Base-by-base conservation (phyloP, 1,140 invertebrate species). In the Amphibalanus amphitrite region DNA sequence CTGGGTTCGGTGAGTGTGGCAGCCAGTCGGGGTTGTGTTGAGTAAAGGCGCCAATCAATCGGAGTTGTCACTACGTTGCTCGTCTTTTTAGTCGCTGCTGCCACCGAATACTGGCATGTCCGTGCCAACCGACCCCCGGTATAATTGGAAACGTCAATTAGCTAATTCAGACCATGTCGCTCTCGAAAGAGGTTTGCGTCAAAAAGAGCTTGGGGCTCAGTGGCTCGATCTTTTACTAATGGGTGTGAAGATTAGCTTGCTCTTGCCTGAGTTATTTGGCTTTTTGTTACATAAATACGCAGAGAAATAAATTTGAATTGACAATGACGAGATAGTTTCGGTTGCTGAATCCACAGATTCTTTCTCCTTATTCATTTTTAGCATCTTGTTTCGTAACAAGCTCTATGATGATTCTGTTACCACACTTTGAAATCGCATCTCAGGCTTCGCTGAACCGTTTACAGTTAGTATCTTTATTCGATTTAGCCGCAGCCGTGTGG, bases 1-100 rank as follows among this genome's bases (percentile, higher is more conserved):
- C 29, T 74, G 17, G 20, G 0, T 23, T 72, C 29, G 26, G 28
- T 69, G 29, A 67, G 29, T 71, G 28, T n/a, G 23, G 0, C 95
- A 91, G 77, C 82, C 97, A 28, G 0, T 68, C 15, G 64, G 68
- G 10, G 23, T 71, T 10, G 17, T 71, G 1, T 26, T 71, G 4
- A 28, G 64, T 71, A 25, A 67, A 25, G 10, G 40, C 29, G 6
- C 1, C 26, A 28, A 71, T 71, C 30, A 26, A 71, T 28, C 26
- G 38, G 38, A 26, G 26, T 25, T 69, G 29, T 68, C 28, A 38
- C 3, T n/a, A 69, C 71, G 47, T 70, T 70, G 30, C 67, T 69
- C 8, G 33, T 30, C 47, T 26, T 6, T n/a, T 25, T 67, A 69
- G 25, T 3, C 47, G 4, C 3, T 10, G 59, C 40, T 72, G 33